Evolutionary conservation across 2,113 vertebrate species (phyloP).

Genomic region (Psilopsiagon aymara): DNA sequence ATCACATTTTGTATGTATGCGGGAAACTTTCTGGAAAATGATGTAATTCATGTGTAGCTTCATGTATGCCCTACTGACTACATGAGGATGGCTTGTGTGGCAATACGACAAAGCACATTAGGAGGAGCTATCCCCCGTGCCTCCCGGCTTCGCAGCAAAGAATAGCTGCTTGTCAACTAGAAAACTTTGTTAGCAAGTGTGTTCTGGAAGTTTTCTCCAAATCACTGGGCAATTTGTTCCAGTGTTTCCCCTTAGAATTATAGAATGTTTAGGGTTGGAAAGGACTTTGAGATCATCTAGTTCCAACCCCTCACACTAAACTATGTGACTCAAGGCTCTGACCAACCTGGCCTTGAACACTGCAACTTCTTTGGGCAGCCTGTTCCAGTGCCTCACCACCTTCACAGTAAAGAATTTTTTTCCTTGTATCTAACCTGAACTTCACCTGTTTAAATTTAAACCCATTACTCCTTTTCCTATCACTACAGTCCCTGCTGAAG

Average conservation of each 20-base stretch:
- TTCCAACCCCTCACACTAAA: neutral
- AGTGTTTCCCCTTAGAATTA: neutral
- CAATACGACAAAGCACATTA: too few relatives aligned
- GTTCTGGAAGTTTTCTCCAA: too few relatives aligned
- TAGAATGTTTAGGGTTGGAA: neutral
- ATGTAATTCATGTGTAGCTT: too few relatives aligned
- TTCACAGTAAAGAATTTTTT: neutral
- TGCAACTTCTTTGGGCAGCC: neutral
- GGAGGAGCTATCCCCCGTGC: too few relatives aligned
- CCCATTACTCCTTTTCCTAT: neutral
- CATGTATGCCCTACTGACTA: too few relatives aligned
- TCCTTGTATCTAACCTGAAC: too few relatives aligned
- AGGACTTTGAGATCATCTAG: neutral
- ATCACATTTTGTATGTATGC: too few relatives aligned
- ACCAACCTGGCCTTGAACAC: neutral
- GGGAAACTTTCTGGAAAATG: too few relatives aligned
- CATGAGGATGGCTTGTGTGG: too few relatives aligned
- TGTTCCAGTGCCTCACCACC: neutral
- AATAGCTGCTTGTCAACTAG: too few relatives aligned
- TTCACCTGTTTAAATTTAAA: neutral
- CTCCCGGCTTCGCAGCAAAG: too few relatives aligned
- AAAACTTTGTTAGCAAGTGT: too few relatives aligned
- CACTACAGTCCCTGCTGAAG: neutral
- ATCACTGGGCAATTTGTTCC: neutral
- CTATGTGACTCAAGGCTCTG: fast-evolving